Evolutionary conservation across 2,888 invertebrate species (phyloP), one percentile per base, ranked within the genome.

Genomic region (Argyra leucocephala): DNA sequence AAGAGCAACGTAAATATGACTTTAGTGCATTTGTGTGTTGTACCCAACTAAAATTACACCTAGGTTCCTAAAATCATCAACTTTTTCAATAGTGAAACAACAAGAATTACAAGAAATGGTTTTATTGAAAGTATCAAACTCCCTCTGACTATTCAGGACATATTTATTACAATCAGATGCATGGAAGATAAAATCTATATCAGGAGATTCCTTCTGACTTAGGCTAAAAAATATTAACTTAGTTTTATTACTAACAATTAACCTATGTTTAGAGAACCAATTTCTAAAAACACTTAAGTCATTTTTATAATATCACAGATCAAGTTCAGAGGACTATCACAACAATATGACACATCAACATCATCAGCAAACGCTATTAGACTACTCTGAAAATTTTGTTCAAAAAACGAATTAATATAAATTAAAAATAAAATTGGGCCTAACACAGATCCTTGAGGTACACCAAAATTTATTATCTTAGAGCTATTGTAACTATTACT

Each of bases 161-260:
- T 1, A 22, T 58, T 58, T 58, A 58, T 21, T 60, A 24, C 18
- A 60, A 24, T 24, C 18, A 24, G 24, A 24, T 3, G 4, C 24
- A 23, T 60, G 60, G 4, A 60, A 60, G 12, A 60, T 15, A 24
- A 60, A 23, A 60, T 60, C 24, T 24, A 60, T n/a, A 23, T 60
- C 24, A 60, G 24, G 60, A 22, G 23, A 1, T 1, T 24, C 24
- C 24, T 60, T 24, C 60, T 22, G 60, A 23, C n/a, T 23, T 18
- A 24, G 60, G 24, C 6, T 60, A 10, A 60, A 23, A 60, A 60
- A 60, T 18, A 60, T 60, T 3, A 60, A 15, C n/a, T 60, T 60
- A 18, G 60, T 60, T 24, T 23, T 60, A 22, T 24, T 24, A 15
- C 60, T 24, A 24, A 23, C 24, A 24, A 60, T 18, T 15, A 60